Percentiles rank a stretch among this genome's conserved stretches.
These are phyloP conservation scores for Caenorhabditis panamensis DNA, from an alignment of 2,888 invertebrate genomes.

Conservation along the genomic window DNA sequence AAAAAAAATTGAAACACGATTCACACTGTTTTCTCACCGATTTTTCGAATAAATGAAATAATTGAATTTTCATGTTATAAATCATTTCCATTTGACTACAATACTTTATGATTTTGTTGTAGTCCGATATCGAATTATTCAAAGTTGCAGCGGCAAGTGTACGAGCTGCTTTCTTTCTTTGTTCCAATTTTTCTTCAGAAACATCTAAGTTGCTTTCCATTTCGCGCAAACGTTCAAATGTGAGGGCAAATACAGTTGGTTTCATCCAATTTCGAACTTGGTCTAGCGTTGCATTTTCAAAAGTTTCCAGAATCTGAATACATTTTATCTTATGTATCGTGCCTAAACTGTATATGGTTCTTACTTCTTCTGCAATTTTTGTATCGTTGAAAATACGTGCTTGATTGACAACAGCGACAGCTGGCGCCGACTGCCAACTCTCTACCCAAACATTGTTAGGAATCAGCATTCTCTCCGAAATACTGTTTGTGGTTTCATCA, in stretches of 20 bases:
- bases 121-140: conserved; percentile 8
- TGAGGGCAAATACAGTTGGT: conserved; percentile 37
- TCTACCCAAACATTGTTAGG: conserved; percentile 94
- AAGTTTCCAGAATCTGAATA: conserved; percentile 51
- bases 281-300: conserved; percentile 56
- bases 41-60: conserved; percentile 28
- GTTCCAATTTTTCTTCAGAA: conserved; percentile 26
- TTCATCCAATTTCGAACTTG: conserved; percentile 57
- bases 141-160: conserved; percentile 21
- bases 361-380: conserved; percentile 92
- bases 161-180: conserved; percentile 7
- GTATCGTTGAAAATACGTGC: conserved; percentile 95
- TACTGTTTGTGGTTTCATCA: conserved; percentile 84
- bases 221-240: conserved; percentile 29
- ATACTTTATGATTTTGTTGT: conserved; percentile 28
- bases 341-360: neutral
- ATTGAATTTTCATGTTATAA: conserved; percentile 32
- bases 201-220: conserved; percentile 17
- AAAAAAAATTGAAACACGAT: neutral
- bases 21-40: conserved; percentile 18
- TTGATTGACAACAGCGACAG: conserved; percentile 92
- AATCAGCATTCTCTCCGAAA: conserved; percentile 85
- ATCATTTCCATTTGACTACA: conserved; percentile 47
- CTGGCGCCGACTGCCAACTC: conserved; percentile 91
- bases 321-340: too few species aligned